Evolutionary conservation across 2,797 vertebrate species (phyloP).

Genomic region (Poeciliopsis presidionis): DNA sequence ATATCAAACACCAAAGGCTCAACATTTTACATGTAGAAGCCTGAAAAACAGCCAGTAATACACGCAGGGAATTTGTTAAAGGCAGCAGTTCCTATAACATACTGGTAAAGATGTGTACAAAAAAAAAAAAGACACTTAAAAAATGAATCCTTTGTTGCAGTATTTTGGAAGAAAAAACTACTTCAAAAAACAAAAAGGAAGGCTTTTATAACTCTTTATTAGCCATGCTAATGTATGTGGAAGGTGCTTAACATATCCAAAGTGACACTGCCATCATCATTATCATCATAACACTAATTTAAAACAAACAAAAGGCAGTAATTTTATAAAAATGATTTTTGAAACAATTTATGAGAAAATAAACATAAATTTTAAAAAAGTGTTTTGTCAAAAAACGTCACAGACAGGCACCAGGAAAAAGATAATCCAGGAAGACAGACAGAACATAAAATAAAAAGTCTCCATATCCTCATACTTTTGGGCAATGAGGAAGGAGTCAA

Average conservation of each 20-base stretch:
- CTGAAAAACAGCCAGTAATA: not conserved
- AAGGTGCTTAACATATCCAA: not conserved
- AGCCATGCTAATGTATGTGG: not conserved
- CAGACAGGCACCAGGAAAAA: not conserved
- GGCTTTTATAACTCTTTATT: not conserved
- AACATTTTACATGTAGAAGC: not conserved
- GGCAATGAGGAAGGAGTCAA: slow-evolving; percentile 45
- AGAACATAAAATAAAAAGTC: not conserved
- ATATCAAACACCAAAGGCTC: slow-evolving; percentile 28
- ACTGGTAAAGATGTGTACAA: not conserved
- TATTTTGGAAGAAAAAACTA: not conserved
- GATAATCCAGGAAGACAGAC: not conserved
- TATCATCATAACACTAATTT: not conserved
- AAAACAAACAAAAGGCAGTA: not conserved
- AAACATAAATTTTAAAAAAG: not conserved
- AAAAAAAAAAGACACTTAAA: not conserved
- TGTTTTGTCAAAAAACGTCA: not conserved
- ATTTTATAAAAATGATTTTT: not conserved
- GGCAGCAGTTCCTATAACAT: not conserved
- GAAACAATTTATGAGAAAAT: not conserved
- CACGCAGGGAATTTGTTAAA: not conserved
- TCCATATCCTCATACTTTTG: slow-evolving; percentile 34
- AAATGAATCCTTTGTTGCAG: not conserved
- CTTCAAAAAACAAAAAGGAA: not conserved
- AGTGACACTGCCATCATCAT: not conserved